phyloP scores from a whole-genome alignment of 2,113 vertebrate genomes.

The Otocyon megalotis region DNA sequence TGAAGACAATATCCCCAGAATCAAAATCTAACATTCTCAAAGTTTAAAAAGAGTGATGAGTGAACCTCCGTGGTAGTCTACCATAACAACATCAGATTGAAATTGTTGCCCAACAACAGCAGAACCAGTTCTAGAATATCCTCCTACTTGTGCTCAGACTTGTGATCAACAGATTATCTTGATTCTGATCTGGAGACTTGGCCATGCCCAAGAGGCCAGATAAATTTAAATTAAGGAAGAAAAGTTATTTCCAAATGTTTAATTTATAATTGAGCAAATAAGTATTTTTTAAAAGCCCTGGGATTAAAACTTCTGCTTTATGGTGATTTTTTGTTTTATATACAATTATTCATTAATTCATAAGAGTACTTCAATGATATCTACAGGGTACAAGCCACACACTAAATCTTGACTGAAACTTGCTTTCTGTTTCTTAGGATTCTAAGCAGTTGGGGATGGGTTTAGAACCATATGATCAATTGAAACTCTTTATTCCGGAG shows the following conservation, averaged over 20 bases:
- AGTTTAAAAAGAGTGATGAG: neutral
- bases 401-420: neutral
- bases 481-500: neutral
- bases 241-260: neutral
- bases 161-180: slow-evolving; percentile 59
- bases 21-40: slow-evolving; percentile 11
- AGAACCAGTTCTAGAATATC: slow-evolving; percentile 66
- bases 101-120: slow-evolving; percentile 60
- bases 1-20: neutral
- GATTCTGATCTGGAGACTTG: neutral
- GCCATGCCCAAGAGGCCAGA: neutral
- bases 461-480: neutral
- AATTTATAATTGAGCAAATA: neutral
- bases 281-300: neutral
- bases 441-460: neutral
- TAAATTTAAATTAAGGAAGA: slow-evolving; percentile 48
- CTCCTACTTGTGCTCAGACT: slow-evolving; percentile 51
- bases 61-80: neutral
- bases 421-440: slow-evolving; percentile 6
- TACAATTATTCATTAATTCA: neutral
- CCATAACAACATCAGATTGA: neutral
- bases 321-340: slow-evolving; percentile 35
- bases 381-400: neutral
- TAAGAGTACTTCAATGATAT: neutral
- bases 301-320: neutral